phyloP scores from a whole-genome alignment of 2,797 vertebrate genomes.

The Lacerta bilineata region DNA sequence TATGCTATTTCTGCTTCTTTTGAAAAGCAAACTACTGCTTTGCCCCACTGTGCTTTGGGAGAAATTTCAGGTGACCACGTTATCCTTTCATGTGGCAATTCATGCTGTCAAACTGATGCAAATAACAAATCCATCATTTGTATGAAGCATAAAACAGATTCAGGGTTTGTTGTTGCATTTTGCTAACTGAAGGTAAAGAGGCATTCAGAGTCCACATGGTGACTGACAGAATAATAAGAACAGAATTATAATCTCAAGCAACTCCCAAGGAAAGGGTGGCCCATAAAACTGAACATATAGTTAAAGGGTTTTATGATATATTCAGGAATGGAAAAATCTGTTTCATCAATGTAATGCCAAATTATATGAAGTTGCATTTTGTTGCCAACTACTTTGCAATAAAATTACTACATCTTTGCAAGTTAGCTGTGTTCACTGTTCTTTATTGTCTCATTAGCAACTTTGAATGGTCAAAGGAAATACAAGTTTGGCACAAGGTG shows the following conservation, averaged over 20 bases:
- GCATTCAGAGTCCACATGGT: neutral
- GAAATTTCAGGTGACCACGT: neutral
- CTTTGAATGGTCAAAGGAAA: neutral
- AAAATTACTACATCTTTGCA: slow-evolving; percentile 17
- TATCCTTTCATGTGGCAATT: neutral
- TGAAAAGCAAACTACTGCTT: slow-evolving; percentile 14
- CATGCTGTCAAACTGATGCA: neutral
- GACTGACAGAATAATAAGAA: neutral
- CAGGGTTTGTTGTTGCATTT: neutral
- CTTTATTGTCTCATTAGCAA: neutral
- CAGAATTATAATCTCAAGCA: neutral
- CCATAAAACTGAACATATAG: neutral
- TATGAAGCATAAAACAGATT: neutral
- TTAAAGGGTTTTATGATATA: neutral
- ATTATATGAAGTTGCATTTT: slow-evolving; percentile 10
- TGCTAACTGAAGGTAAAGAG: neutral
- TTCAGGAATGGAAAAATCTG: neutral
- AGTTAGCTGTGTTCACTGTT: neutral
- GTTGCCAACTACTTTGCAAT: slow-evolving; percentile 23
- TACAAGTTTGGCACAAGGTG: neutral
- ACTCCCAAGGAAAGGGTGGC: neutral
- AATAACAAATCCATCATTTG: neutral
- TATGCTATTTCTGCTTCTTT: too few relatives aligned
- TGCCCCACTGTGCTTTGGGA: neutral
- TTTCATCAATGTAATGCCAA: neutral